phyloP scores from a whole-genome alignment of 1,140 invertebrate genomes.

The Drosophila pectinifera region DNA sequence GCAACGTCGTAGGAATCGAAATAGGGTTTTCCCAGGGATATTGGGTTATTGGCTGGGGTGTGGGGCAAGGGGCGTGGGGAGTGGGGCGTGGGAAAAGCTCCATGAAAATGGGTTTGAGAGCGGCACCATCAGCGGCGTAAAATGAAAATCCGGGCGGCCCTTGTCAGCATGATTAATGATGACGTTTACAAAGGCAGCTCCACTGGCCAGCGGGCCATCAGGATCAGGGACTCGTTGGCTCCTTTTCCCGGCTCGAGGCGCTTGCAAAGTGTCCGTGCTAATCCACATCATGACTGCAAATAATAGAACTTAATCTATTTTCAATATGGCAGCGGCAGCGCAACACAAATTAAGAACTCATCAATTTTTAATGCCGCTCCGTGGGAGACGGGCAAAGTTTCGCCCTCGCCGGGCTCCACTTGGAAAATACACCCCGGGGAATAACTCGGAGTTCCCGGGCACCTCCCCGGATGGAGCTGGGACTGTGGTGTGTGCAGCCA shows the following conservation, averaged over 20 bases:
- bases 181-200: slow-evolving; percentile 76
- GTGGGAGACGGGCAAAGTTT: slow-evolving; percentile 52
- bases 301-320: slow-evolving; percentile 84
- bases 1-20: slow-evolving; percentile 47
- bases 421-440: slow-evolving; percentile 79
- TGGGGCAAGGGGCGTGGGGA: not conserved
- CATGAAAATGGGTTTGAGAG: slow-evolving; percentile 44
- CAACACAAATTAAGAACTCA: slow-evolving; percentile 83
- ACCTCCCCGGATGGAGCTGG: slow-evolving; percentile 1
- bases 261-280: slow-evolving; percentile 72
- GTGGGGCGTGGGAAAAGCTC: slow-evolving; percentile 19
- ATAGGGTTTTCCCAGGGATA: slow-evolving; percentile 31
- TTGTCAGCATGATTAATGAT: slow-evolving; percentile 84
- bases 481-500: slow-evolving; percentile 19
- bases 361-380: slow-evolving; percentile 81
- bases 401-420: slow-evolving; percentile 47
- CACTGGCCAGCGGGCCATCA: slow-evolving; percentile 23
- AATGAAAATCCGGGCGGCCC: slow-evolving; percentile 77
- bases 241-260: slow-evolving; percentile 29
- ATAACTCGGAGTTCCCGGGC: slow-evolving; percentile 42
- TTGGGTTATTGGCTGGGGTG: slow-evolving; percentile 27
- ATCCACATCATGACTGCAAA: slow-evolving; percentile 83
- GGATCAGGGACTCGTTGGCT: slow-evolving; percentile 36
- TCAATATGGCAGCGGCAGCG: slow-evolving; percentile 78
- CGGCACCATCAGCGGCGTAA: slow-evolving; percentile 51